A percentile compares a stretch with the other conserved stretches of the same genome.
These are phyloP conservation scores for Mus minutoides DNA, from an alignment of 2,797 vertebrate species.

Conservation along the genomic window DNA sequence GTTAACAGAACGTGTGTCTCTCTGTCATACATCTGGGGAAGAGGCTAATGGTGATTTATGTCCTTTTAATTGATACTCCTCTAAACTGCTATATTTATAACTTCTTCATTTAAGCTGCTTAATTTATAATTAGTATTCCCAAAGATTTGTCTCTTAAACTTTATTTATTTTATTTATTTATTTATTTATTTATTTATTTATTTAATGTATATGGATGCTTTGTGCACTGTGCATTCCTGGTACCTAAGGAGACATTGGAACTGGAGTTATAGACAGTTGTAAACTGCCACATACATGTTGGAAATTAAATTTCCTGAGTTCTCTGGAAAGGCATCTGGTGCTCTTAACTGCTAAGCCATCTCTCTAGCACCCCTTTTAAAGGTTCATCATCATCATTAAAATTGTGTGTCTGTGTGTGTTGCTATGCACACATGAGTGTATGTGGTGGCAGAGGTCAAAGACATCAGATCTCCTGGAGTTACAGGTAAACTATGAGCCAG, in stretches of 20 bases:
- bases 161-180: not conserved
- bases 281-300: not conserved
- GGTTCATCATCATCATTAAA: not conserved
- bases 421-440: not conserved
- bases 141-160: not conserved
- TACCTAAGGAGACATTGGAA: not conserved
- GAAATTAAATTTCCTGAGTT: not conserved
- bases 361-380: not conserved
- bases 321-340: not conserved
- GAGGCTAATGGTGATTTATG: constrained; percentile 81
- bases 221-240: not conserved
- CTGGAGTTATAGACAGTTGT: not conserved
- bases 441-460: not conserved
- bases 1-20: constrained; percentile 84
- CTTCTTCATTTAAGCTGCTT: not conserved
- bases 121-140: constrained; percentile 40
- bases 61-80: constrained; percentile 82
- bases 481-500: not conserved
- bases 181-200: not conserved
- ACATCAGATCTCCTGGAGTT: not conserved
- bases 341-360: not conserved
- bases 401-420: not conserved
- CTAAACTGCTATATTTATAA: constrained; percentile 60
- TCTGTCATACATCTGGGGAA: constrained; percentile 78
- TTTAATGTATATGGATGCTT: not conserved